Conservation (phyloP, 2,888 invertebrate genomes). For the Unio delphinus region DNA sequence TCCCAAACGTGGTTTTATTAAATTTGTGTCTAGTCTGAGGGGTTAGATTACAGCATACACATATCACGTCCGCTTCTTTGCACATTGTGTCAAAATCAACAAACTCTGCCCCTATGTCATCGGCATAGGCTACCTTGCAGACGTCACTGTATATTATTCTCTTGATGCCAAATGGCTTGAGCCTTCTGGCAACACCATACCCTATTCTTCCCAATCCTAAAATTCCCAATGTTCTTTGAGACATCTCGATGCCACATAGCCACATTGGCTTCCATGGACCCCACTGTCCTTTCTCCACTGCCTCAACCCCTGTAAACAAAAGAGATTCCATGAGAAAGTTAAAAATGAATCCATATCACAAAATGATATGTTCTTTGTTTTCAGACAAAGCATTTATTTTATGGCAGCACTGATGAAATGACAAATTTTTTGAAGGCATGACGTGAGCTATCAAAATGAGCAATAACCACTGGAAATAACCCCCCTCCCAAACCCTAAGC, state of each 20-base stretch:
- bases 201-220: constrained; percentile 70
- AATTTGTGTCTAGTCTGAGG: constrained; percentile 86
- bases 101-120: constrained; percentile 78
- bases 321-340: background rate
- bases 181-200: constrained; percentile 45
- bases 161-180: constrained; percentile 47
- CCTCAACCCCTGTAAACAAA: constrained; percentile 45
- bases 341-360: background rate
- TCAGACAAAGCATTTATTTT: too few species aligned
- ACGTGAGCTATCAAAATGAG: too few species aligned
- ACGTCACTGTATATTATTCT: constrained; percentile 47
- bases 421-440: too few species aligned
- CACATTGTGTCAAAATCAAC: constrained; percentile 83
- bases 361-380: too few species aligned
- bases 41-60: constrained; percentile 84
- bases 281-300: constrained; percentile 82
- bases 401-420: too few species aligned
- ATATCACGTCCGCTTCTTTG: constrained; percentile 85
- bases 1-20: constrained; percentile 82
- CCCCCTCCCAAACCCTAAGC: too few species aligned
- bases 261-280: constrained; percentile 88
- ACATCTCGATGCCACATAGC: constrained; percentile 89
- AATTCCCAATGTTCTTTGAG: constrained; percentile 79
- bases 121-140: constrained; percentile 46
- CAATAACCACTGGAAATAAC: too few species aligned